These are phyloP conservation scores for Argya squamiceps DNA, from an alignment of 2,797 vertebrate species.

Conservation along the genomic window DNA sequence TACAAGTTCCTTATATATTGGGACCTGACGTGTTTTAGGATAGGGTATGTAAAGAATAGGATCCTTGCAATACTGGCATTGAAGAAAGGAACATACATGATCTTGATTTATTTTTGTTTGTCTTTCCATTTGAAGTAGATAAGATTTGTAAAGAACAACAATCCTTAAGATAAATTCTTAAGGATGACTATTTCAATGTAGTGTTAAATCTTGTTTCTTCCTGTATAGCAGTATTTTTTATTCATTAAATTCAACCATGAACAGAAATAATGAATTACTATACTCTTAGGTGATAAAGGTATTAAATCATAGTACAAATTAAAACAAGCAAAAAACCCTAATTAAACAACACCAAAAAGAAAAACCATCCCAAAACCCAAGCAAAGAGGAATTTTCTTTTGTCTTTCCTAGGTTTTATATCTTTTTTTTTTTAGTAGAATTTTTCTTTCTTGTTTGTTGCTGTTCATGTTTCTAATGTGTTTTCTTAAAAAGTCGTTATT, in stretches of 20 bases:
- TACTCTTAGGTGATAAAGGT: neutral
- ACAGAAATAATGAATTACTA: neutral
- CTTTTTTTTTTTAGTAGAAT: neutral
- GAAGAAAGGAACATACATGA: rapidly evolving
- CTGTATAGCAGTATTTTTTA: neutral
- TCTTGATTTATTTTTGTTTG: neutral
- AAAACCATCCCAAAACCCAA: rapidly evolving
- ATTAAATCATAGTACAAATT: neutral
- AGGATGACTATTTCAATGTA: neutral
- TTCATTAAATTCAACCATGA: neutral
- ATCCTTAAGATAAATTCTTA: neutral
- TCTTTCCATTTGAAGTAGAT: neutral
- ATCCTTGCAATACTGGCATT: neutral
- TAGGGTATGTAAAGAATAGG: neutral
- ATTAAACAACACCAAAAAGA: neutral
- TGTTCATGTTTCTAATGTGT: neutral
- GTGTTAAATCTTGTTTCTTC: neutral
- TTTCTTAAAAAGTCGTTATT: conserved; percentile 33
- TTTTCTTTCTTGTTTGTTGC: neutral
- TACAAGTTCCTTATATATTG: neutral
- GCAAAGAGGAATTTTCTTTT: neutral
- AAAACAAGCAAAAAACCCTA: neutral
- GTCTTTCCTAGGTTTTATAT: neutral
- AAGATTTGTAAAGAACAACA: neutral
- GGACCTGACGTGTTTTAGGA: neutral